These are phyloP conservation scores for Melospiza melodia DNA, from an alignment of 2,113 vertebrate genomes.

Conservation along the genomic window DNA sequence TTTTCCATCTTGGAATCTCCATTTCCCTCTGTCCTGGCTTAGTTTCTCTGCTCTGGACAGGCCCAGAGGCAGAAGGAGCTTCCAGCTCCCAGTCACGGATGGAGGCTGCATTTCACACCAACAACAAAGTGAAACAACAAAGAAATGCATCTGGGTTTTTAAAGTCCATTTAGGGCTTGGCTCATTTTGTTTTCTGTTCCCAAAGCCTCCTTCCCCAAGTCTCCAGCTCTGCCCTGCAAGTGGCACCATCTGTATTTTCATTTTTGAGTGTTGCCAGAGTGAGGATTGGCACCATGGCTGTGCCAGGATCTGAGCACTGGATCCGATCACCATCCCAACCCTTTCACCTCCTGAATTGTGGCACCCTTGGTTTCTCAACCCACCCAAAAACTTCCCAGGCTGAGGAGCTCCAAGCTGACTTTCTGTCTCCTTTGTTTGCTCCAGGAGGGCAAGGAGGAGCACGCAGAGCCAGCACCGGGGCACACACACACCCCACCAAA, in stretches of 20 bases:
- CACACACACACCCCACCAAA: accelerated
- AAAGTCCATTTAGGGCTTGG: neutral
- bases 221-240: neutral
- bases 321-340: accelerated
- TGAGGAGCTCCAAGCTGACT: neutral
- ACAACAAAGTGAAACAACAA: neutral
- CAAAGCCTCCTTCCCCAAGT: neutral
- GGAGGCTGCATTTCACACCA: neutral
- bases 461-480: neutral
- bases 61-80: neutral
- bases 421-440: neutral
- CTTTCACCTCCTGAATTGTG: neutral
- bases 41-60: neutral
- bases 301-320: neutral
- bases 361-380: neutral
- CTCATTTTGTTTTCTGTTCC: neutral
- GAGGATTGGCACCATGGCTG: neutral
- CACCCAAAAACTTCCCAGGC: neutral
- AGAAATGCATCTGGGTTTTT: neutral
- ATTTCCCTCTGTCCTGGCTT: neutral
- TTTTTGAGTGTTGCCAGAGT: accelerated
- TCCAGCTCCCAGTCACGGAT: neutral
- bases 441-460: neutral
- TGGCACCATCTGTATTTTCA: neutral
- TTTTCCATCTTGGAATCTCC: neutral